phyloP scores from a whole-genome alignment of 92 coral and sea anemone species.

The Epizoanthus scotinus region DNA sequence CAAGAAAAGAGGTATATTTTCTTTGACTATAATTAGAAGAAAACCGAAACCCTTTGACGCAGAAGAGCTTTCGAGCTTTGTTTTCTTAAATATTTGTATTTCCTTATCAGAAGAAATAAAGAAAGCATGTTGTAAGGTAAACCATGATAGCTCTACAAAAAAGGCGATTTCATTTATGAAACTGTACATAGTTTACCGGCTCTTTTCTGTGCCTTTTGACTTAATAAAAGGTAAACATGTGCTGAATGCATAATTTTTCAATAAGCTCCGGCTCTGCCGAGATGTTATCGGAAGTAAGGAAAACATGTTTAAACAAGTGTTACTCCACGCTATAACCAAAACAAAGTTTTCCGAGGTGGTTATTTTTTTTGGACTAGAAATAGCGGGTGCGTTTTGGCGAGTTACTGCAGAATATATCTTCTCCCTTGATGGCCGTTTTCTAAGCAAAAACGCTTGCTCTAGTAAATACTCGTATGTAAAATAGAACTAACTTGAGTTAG shows the following conservation, averaged over 20 bases:
- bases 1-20: neutral
- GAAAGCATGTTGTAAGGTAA: too few species aligned
- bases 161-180: neutral
- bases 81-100: neutral
- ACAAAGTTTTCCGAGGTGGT: neutral
- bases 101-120: neutral
- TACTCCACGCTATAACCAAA: neutral
- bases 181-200: neutral
- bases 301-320: neutral
- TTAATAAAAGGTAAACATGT: neutral
- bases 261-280: neutral
- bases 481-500: too few species aligned
- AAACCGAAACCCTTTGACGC: neutral
- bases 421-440: neutral
- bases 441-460: too few species aligned
- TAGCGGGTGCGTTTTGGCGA: neutral
- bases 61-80: slow-evolving; percentile 10
- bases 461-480: too few species aligned
- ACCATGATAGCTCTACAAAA: neutral
- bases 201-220: neutral
- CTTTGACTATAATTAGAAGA: slow-evolving; percentile 21
- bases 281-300: neutral
- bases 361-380: slow-evolving; percentile 4
- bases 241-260: neutral
- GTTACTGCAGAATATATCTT: neutral